Conservation (phyloP, 2,113 vertebrate genomes). For the Maccullochella peelii region DNA sequence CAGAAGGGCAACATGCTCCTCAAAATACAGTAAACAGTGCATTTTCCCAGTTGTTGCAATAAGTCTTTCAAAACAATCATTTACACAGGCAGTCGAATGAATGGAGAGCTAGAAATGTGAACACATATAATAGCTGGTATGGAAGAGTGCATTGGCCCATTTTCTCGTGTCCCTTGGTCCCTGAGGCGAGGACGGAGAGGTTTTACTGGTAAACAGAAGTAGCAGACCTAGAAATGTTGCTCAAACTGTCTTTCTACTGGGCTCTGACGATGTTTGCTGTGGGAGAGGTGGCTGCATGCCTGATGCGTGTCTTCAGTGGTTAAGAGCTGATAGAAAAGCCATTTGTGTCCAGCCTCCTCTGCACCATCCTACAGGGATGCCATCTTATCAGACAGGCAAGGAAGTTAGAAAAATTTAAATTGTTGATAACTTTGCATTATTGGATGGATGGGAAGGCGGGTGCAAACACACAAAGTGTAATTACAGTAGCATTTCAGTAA, state of each 20-base stretch:
- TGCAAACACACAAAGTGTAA: slow-evolving; percentile 41
- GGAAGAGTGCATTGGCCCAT: slow-evolving; percentile 12
- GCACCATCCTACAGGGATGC: slow-evolving; percentile 18
- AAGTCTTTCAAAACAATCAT: neutral
- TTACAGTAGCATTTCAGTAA: slow-evolving; percentile 45
- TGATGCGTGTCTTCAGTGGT: slow-evolving; percentile 38
- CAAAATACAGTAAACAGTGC: neutral
- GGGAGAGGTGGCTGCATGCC: slow-evolving; percentile 40
- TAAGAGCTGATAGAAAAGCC: slow-evolving; percentile 63
- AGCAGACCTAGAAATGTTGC: slow-evolving; percentile 55
- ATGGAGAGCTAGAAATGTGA: neutral
- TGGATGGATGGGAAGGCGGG: slow-evolving; percentile 23
- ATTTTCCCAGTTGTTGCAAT: neutral
- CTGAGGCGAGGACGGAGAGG: slow-evolving; percentile 35
- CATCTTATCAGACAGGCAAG: neutral
- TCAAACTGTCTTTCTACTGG: slow-evolving; percentile 24
- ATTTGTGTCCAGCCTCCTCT: slow-evolving; percentile 48
- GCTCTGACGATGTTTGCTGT: slow-evolving; percentile 50
- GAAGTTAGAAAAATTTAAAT: neutral
- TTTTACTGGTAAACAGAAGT: slow-evolving; percentile 62
- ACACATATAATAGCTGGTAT: neutral
- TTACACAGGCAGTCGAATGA: neutral
- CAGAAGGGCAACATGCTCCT: neutral
- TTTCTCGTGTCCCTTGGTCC: slow-evolving; percentile 13
- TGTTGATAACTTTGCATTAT: slow-evolving; percentile 24